Evolutionary conservation across 2,113 vertebrate species (phyloP), one percentile per base, ranked within the genome.

Genomic region (Apistogramma diplotaenia): DNA sequence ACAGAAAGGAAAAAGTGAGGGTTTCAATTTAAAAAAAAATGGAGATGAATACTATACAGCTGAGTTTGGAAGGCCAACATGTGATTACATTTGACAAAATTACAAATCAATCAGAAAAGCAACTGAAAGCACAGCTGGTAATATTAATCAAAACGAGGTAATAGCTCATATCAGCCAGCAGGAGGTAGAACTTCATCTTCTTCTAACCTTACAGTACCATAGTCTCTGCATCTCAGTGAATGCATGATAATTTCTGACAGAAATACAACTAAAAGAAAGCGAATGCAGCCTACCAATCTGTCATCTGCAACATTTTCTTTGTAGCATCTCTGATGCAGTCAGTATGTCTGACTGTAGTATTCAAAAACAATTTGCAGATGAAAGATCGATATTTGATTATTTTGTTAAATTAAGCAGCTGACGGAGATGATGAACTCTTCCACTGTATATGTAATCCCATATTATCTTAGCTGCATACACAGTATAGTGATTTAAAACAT

Each of bases 141-240:
- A 57, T 37, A 60, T 57, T 29, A 21, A 61, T 77, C 3, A 76
- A 53, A 73, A 85, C 73, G 60, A 85, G n/a, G 90, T 83, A 90
- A 82, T 93, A 84, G 31, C 91, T 67, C 54, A 65, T 40, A 46
- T 87, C 82, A 79, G 74, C 92, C 93, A 93, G 92, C 74, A 94
- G 91, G 92, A 91, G 93, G 93, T 90, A 78, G 84, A 55, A 78
- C 90, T 74, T 74, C 85, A 86, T 89, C 81, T 86, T 70, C 15
- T 78, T 76, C 29, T 80, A 55, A 55, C 5, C 5, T 54, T 29
- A 51, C 21, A 76, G 6, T 3, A 19, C 7, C 10, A 46, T 19
- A 1, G 8, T 31, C 23, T 76, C 12, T 37, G 49, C 21, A 58
- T 25, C 8, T 65, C 19, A n/a, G 23, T 37, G 58, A 31, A 19